Evolutionary conservation across 2,113 vertebrate genomes (phyloP).

Genomic region (Myotis davidii): DNA sequence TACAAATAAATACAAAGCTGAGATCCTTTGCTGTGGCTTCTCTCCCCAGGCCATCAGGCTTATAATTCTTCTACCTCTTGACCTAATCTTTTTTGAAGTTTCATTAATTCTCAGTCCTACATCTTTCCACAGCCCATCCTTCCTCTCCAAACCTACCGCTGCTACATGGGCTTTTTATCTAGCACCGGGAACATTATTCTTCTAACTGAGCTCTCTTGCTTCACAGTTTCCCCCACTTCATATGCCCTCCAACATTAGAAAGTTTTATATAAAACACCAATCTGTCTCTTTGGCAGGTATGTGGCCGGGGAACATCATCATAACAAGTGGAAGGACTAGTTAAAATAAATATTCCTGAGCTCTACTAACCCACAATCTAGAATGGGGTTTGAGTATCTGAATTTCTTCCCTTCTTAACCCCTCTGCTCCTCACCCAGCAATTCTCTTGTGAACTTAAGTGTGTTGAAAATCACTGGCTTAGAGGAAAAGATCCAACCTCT

Average conservation of each 20-base stretch:
- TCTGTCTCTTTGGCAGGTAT: not conserved
- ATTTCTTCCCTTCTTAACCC: not conserved
- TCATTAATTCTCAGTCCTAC: not conserved
- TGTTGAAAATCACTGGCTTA: not conserved
- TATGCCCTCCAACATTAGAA: not conserved
- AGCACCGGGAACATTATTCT: not conserved
- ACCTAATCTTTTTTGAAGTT: not conserved
- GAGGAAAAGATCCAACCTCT: not conserved
- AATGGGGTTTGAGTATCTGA: not conserved
- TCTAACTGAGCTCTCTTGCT: not conserved
- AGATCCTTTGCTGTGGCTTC: not conserved
- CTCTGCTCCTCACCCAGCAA: not conserved
- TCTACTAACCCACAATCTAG: not conserved
- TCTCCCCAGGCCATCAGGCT: not conserved
- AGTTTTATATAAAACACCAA: not conserved
- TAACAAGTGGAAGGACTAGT: not conserved
- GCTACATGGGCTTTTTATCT: not conserved
- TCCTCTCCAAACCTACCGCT: not conserved
- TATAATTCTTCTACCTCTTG: not conserved
- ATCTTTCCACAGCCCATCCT: not conserved
- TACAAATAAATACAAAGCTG: not conserved
- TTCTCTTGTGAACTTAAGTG: not conserved
- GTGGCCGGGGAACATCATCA: not conserved
- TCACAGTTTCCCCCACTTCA: not conserved
- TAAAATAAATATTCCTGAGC: not conserved